These are phyloP conservation scores for Tethea ocularis DNA, from an alignment of 2,888 invertebrate genomes.

Conservation along the genomic window DNA sequence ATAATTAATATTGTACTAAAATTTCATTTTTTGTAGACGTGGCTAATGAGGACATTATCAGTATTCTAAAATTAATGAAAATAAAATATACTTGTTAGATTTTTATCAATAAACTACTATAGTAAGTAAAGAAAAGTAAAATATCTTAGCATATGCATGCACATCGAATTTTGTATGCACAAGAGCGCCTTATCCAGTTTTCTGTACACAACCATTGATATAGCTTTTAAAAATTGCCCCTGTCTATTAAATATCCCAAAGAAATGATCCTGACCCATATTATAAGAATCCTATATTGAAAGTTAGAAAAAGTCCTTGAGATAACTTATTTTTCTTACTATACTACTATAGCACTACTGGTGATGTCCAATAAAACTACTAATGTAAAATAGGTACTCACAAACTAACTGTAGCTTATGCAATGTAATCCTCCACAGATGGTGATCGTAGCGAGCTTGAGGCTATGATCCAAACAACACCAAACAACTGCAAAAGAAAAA, in stretches of 20 bases:
- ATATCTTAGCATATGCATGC: neutral
- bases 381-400: constrained; percentile 52
- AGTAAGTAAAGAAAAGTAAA: constrained; percentile 11
- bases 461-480: constrained; percentile 85
- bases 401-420: constrained; percentile 77
- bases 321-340: neutral
- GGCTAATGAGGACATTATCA: constrained; percentile 38
- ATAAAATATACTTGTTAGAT: neutral
- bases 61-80: constrained; percentile 20
- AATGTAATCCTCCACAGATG: constrained; percentile 84
- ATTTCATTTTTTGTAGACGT: constrained; percentile 35
- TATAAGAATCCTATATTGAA: too few species aligned
- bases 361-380: constrained; percentile 12
- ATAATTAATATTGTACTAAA: neutral
- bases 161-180: neutral
- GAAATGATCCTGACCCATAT: too few species aligned
- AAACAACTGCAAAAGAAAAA: constrained; percentile 85
- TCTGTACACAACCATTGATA: neutral
- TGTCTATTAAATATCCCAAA: neutral
- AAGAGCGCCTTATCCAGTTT: neutral
- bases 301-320: neutral
- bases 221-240: neutral
- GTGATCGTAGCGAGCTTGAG: constrained; percentile 84
- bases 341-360: neutral
- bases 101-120: too few species aligned